Evolutionary conservation across 2,113 vertebrate species (phyloP).

Genomic region (Trematomus loennbergii): DNA sequence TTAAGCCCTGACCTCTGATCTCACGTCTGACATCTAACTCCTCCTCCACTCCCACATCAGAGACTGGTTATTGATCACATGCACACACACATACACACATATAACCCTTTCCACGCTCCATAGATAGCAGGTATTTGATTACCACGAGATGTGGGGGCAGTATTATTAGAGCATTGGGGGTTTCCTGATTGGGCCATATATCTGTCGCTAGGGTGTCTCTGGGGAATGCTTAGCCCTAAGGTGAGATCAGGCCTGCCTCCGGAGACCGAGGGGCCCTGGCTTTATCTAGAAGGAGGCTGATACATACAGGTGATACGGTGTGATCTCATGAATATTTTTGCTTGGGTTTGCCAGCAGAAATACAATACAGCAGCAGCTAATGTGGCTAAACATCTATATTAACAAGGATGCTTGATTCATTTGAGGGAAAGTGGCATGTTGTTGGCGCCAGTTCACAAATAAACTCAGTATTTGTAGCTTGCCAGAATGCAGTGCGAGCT

Average conservation of each 20-base stretch:
- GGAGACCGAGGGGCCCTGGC: constrained; percentile 35
- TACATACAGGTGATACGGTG: constrained; percentile 37
- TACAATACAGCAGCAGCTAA: neutral
- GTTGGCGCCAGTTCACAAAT: neutral
- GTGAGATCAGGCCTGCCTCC: constrained; percentile 43
- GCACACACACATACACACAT: constrained; percentile 12
- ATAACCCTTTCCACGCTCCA: constrained; percentile 20
- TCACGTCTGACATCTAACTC: constrained; percentile 41
- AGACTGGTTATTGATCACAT: constrained; percentile 60
- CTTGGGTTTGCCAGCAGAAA: neutral
- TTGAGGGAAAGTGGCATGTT: constrained; percentile 2
- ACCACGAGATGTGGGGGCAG: constrained; percentile 45
- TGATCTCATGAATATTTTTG: neutral
- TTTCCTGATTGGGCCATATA: constrained; percentile 64
- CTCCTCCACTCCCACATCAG: constrained; percentile 19
- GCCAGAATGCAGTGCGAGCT: constrained; percentile 8
- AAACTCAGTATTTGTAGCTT: constrained; percentile 6
- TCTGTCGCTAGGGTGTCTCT: constrained; percentile 60
- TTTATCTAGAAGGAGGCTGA: constrained; percentile 27
- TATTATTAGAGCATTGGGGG: constrained; percentile 46
- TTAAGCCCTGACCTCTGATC: constrained; percentile 64
- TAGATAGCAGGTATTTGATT: constrained; percentile 68
- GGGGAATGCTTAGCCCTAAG: constrained; percentile 52
- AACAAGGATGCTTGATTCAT: constrained; percentile 32
- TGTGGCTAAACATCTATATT: constrained; percentile 33